phyloP scores from a whole-genome alignment of 2,888 invertebrate species.

The Xylota segnis region DNA sequence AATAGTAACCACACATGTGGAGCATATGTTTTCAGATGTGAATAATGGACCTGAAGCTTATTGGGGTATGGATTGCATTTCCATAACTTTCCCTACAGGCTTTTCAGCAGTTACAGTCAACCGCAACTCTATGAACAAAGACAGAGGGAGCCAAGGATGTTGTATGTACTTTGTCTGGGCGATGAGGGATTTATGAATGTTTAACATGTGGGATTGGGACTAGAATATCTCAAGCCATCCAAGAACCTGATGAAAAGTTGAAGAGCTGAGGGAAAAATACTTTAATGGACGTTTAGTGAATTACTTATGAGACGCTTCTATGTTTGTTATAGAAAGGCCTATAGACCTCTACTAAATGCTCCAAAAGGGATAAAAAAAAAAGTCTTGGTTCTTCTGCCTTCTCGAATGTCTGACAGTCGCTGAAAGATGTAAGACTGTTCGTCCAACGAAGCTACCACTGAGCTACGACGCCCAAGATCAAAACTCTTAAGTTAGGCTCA shows the following conservation, averaged over 20 bases:
- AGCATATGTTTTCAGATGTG: constrained; percentile 40
- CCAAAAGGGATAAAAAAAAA: too few relatives aligned
- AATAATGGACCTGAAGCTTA: constrained; percentile 38
- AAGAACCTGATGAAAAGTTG: neutral
- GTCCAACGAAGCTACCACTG: too few relatives aligned
- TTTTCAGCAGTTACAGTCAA: constrained; percentile 18
- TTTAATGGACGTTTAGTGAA: neutral
- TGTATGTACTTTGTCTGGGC: neutral
- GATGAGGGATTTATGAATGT: neutral
- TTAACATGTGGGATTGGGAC: neutral
- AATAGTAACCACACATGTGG: constrained; percentile 9
- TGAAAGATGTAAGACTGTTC: too few relatives aligned
- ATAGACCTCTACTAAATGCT: too few relatives aligned
- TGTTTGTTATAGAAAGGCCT: too few relatives aligned
- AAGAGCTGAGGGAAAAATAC: neutral
- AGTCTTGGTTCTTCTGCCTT: too few relatives aligned
- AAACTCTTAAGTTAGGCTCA: too few relatives aligned
- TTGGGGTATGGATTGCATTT: constrained; percentile 42
- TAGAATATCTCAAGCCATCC: neutral
- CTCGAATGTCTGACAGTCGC: too few relatives aligned
- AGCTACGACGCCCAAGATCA: too few relatives aligned
- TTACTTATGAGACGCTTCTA: too few relatives aligned
- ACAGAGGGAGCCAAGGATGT: neutral
- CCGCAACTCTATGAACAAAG: constrained; percentile 13
- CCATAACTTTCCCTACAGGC: constrained; percentile 41